Base-by-base conservation (phyloP, 2,888 invertebrate species). In the Apotomis betuletana region DNA sequence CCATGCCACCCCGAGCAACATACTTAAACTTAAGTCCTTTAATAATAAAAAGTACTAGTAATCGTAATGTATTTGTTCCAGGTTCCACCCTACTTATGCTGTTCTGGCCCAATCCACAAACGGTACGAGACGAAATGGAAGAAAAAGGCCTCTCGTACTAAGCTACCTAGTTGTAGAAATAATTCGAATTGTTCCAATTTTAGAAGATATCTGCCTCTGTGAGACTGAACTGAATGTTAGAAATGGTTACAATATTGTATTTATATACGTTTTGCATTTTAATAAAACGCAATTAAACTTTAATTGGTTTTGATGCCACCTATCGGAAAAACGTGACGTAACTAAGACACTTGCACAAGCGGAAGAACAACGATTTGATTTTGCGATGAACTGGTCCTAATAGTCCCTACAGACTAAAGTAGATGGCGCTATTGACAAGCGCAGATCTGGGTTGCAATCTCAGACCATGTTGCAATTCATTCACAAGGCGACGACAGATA, bases 61-160 rank as follows among this genome's bases (percentile, higher is more conserved):
- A 41, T 41, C 41, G 6, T 41, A 41, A 41, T 41, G 15, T 6
- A 41, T 73, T 69, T 69, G 27, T 87, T 83, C 3, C 85, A 92
- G 92, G 86, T 1, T 87, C 92, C 13, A 89, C 88, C 0, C 63
- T 90, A 5, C 79, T 92, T 0, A 89, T 93, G 86, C 51, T 86
- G 4, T 89, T 92, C 67, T 92, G 93, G 92, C 92, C 92, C 0
- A 85, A 88, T 65, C 90, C 92, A 0, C 86, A 88, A 54, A 83
- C 83, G 72, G 86, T 92, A 15, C 79, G 92, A 61, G 83, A 83
- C 62, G 80, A 87, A 76, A 86, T 93, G 85, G 91, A 92, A 75
- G 78, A 81, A 59, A 87, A 83, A 76, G 93, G 93, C 6, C 81
- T 92, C 9, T 83, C 88, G 5, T 92, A 90, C 77, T 92, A 80